Evolutionary conservation across 1,140 invertebrate species (phyloP), one percentile per base, ranked within the genome.

Genomic region (Brachystomella parvula): DNA sequence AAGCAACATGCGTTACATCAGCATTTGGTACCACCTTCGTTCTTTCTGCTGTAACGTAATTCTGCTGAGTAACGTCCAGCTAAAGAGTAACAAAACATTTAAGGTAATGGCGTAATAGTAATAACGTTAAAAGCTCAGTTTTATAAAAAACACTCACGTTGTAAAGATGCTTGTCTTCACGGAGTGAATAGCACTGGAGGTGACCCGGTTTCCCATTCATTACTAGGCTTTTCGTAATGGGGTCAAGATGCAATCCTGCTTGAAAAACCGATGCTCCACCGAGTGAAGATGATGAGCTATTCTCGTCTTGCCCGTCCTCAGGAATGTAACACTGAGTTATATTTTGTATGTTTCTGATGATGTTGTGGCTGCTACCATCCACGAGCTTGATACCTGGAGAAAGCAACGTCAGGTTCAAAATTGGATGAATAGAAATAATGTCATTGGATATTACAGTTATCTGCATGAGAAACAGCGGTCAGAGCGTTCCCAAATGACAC

Each of bases 161-260:
- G 73, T 85, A 90, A 0, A 91, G 75, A 62, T 90, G 80, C 71
- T 78, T 84, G 72, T 85, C 85, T 3, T 82, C 82, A 61, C 82
- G 78, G 0, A 85, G 81, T 58, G 84, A 85, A 76, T 86, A 92
- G 79, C 92, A 91, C 77, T 94, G 90, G 47, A 93, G 77, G 73
- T 89, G 85, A 29, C 90, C 90, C 0, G 84, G 81, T 71, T 84
- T 82, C 39, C 89, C 89, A 78, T 92, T 93, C 49, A 89, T 78
- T 9, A 91, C 83, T 19, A 92, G 75, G 47, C 84, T 80, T 67
- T 83, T 80, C 0, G 84, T 85, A 61, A 83, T 79, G 0, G 85
- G 83, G 78, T 92, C 88, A 69, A 84, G 80, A 3, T 78, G 75
- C 28, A 92, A 76, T 0, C 87, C 88, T 65, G 83, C 79, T 47